phyloP scores from a whole-genome alignment of 2,888 invertebrate genomes.

The Villa cingulata region DNA sequence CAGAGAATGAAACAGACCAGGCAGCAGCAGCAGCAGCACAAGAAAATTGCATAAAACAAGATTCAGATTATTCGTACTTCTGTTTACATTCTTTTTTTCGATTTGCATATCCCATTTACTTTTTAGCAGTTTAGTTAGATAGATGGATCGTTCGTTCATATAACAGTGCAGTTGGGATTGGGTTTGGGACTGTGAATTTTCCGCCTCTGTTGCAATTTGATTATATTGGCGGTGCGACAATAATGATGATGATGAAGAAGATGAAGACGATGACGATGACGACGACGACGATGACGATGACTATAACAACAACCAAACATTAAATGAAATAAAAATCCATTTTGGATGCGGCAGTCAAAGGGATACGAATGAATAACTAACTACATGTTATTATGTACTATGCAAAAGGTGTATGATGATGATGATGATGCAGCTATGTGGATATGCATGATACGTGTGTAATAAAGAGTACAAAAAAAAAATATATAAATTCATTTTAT shows the following conservation, averaged over 20 bases:
- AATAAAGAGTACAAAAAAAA: too few relatives aligned
- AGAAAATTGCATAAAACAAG: constrained; percentile 12
- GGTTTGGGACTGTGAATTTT: constrained; percentile 6
- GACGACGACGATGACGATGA: too few relatives aligned
- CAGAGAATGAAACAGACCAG: too few relatives aligned
- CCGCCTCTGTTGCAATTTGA: constrained; percentile 8
- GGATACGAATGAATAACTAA: too few relatives aligned
- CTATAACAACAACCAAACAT: background rate
- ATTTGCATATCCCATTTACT: constrained; percentile 15
- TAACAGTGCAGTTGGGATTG: background rate
- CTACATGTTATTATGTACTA: constrained; percentile 1
- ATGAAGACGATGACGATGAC: background rate
- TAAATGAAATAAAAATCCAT: too few relatives aligned
- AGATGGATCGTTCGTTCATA: too few relatives aligned
- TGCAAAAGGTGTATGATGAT: background rate
- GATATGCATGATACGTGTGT: too few relatives aligned
- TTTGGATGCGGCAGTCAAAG: too few relatives aligned
- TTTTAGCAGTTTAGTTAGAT: too few relatives aligned
- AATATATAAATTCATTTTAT: too few relatives aligned
- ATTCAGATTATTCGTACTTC: constrained; percentile 13
- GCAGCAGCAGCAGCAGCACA: background rate
- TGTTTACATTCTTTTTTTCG: constrained; percentile 14
- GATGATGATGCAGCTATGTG: background rate
- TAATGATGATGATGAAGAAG: constrained; percentile 1
- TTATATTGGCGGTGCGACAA: constrained; percentile 3